A percentile compares a stretch with the other conserved stretches of the same genome.
Conservation (phyloP, 2,888 invertebrate species). For the Bimastos eiseni region DNA sequence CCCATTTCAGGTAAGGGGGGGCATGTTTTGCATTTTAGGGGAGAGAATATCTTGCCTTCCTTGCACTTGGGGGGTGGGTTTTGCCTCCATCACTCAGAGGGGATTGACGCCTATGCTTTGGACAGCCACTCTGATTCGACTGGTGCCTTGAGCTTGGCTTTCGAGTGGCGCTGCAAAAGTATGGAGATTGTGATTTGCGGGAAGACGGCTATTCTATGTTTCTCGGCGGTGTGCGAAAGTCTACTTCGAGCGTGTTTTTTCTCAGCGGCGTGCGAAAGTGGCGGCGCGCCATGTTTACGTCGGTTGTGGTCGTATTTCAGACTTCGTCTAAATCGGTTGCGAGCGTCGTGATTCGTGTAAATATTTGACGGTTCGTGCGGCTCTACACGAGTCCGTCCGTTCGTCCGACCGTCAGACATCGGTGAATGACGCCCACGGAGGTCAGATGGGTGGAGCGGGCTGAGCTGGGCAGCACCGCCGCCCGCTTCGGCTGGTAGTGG, state of each 20-base stretch:
- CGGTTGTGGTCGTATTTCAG: neutral
- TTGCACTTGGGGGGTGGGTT: no score
- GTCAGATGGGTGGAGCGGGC: neutral
- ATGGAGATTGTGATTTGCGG: no score
- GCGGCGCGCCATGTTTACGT: neutral
- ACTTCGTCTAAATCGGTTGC: neutral
- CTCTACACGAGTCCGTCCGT: neutral
- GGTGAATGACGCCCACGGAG: neutral
- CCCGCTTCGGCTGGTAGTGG: neutral
- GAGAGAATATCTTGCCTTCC: no score
- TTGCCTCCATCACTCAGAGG: no score
- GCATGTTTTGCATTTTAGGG: no score
- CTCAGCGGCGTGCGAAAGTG: neutral
- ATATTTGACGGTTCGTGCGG: neutral
- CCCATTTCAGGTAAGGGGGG: no score
- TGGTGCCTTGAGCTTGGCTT: no score
- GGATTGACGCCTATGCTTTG: no score
- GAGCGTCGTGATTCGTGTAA: neutral
- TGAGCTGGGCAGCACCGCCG: neutral
- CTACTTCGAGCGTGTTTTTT: neutral
- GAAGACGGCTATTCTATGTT: no score
- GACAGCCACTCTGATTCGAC: no score
- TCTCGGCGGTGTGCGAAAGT: neutral
- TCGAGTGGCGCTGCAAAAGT: neutral
- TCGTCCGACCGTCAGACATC: neutral